Evolutionary conservation across 2,113 vertebrate species (phyloP).

Genomic region (Burhinus bistriatus): DNA sequence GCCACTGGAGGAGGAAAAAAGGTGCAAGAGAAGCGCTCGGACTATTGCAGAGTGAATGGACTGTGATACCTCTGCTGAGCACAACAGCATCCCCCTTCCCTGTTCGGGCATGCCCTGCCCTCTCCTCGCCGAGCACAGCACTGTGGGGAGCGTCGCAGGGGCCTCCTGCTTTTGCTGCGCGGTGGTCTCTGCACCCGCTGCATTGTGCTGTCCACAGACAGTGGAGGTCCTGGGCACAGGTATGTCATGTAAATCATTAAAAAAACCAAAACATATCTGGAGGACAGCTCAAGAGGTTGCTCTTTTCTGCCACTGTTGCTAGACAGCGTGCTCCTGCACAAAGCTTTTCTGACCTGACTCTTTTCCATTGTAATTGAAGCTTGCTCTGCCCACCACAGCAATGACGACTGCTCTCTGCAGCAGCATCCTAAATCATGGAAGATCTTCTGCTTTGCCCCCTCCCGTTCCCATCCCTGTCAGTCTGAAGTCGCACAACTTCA

Average conservation of each 20-base stretch:
- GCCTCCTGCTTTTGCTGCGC: fast-evolving
- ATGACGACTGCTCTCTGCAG: not conserved
- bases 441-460: not conserved
- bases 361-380: not conserved
- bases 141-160: not conserved
- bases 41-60: not conserved
- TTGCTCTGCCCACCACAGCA: not conserved
- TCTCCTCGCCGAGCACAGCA: fast-evolving
- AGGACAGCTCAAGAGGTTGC: not conserved
- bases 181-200: fast-evolving
- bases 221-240: not conserved
- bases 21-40: fast-evolving
- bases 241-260: fast-evolving
- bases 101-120: fast-evolving
- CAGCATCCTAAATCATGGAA: not conserved
- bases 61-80: not conserved
- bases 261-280: fast-evolving
- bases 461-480: not conserved
- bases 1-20: not conserved
- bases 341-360: not conserved
- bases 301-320: fast-evolving
- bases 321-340: not conserved
- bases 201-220: fast-evolving
- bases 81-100: not conserved
- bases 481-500: not conserved